A percentile compares a stretch with the other conserved stretches of the same genome.
phyloP scores from a whole-genome alignment of 30 jellyfish, hydroid and myxozoan genomes.

The Chrysaora quinquecirrha region DNA sequence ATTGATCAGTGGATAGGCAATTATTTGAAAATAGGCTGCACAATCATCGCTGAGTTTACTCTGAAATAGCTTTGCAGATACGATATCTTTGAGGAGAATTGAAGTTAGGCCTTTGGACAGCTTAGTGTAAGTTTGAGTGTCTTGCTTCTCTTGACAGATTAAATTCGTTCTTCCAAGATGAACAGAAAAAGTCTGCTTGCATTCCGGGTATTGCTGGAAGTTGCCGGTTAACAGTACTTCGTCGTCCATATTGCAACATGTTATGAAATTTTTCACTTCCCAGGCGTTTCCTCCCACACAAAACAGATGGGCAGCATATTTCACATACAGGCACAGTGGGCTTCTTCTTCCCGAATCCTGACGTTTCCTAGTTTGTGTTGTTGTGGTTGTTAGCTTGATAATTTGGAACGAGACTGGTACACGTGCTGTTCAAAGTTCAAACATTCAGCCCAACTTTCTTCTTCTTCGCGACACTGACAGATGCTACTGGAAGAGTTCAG shows the following conservation, averaged over 20 bases:
- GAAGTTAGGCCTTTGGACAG: constrained; percentile 66
- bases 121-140: constrained; percentile 17
- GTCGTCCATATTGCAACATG: constrained; percentile 92
- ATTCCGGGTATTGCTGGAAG: constrained; percentile 78
- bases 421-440: no score
- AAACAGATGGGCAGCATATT: no score
- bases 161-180: constrained; percentile 68
- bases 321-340: no score
- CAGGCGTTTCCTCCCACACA: no score
- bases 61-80: constrained; percentile 65
- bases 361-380: no score
- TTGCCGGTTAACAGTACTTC: constrained; percentile 57
- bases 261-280: no score
- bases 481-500: no score
- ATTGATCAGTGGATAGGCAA: constrained; percentile 48
- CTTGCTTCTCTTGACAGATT: constrained; percentile 50
- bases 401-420: no score
- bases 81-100: constrained; percentile 66
- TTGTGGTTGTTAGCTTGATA: no score
- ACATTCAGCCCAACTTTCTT: no score
- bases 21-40: constrained; percentile 64
- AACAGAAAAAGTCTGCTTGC: constrained; percentile 40
- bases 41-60: constrained; percentile 59
- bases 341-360: no score
- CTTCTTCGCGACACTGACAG: no score